Conservation (phyloP, 2,888 invertebrate genomes). For the Ypsolopha sequella region DNA sequence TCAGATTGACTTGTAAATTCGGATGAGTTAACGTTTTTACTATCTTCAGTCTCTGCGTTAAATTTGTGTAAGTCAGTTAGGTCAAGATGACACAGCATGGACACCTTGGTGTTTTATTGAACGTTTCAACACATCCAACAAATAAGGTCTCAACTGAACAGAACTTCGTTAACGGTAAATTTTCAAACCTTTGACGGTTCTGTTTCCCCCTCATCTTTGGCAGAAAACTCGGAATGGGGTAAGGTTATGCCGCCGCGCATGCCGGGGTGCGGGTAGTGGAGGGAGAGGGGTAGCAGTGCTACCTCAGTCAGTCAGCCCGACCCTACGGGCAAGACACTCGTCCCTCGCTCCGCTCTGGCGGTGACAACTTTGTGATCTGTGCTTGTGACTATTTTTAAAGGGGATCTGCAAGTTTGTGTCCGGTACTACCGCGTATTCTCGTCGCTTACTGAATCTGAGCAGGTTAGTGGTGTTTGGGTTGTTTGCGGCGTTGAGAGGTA, state of each 20-base stretch:
- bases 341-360: neutral
- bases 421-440: too few species aligned
- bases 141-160: too few species aligned
- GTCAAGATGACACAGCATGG: too few species aligned
- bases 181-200: neutral
- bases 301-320: constrained; percentile 21
- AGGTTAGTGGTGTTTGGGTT: neutral
- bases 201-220: constrained; percentile 2
- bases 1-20: too few species aligned
- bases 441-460: neutral
- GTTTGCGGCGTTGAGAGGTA: neutral
- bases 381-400: neutral
- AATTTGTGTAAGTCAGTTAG: too few species aligned
- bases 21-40: too few species aligned
- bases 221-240: constrained; percentile 15
- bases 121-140: too few species aligned
- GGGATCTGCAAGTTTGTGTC: too few species aligned
- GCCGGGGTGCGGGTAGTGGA: constrained; percentile 19
- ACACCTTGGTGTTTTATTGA: too few species aligned
- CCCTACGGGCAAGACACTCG: constrained; percentile 1
- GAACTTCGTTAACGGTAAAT: too few species aligned
- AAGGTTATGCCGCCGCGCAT: constrained; percentile 35
- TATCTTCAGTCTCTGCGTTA: too few species aligned
- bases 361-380: neutral
- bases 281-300: constrained; percentile 23